Evolutionary conservation across 2,888 invertebrate genomes (phyloP).

Genomic region (Calameuta pallipes): DNA sequence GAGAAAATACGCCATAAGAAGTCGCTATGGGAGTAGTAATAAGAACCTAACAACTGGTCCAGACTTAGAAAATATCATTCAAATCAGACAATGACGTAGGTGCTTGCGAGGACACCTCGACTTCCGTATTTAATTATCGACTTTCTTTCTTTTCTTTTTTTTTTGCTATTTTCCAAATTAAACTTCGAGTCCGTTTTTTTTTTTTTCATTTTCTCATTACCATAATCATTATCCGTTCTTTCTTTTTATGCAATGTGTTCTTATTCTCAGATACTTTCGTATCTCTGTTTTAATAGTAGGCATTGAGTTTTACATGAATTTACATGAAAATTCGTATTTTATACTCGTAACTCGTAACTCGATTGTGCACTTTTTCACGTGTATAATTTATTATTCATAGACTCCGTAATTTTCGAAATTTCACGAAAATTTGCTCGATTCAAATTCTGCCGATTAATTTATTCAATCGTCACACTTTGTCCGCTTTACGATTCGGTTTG

Average conservation of each 20-base stretch:
- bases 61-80: constrained; percentile 64
- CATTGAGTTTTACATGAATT: background rate
- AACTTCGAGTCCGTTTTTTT: constrained; percentile 39
- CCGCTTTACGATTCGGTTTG: constrained; percentile 20
- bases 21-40: constrained; percentile 61
- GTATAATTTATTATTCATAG: constrained; percentile 9
- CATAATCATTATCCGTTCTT: background rate
- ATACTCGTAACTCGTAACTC: background rate
- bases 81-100: constrained; percentile 62
- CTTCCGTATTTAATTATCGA: background rate
- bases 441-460: constrained; percentile 8
- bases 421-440: background rate
- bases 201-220: background rate
- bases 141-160: background rate
- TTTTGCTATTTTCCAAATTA: constrained; percentile 36
- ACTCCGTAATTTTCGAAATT: background rate
- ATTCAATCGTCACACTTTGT: constrained; percentile 14
- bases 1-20: constrained; percentile 65
- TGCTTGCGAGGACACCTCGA: constrained; percentile 44
- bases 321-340: background rate
- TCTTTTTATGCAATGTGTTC: background rate
- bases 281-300: background rate
- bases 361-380: constrained; percentile 17
- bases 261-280: constrained; percentile 14
- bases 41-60: constrained; percentile 64